phyloP scores from a whole-genome alignment of 1,140 invertebrate genomes.

The Saxidomus purpurata region DNA sequence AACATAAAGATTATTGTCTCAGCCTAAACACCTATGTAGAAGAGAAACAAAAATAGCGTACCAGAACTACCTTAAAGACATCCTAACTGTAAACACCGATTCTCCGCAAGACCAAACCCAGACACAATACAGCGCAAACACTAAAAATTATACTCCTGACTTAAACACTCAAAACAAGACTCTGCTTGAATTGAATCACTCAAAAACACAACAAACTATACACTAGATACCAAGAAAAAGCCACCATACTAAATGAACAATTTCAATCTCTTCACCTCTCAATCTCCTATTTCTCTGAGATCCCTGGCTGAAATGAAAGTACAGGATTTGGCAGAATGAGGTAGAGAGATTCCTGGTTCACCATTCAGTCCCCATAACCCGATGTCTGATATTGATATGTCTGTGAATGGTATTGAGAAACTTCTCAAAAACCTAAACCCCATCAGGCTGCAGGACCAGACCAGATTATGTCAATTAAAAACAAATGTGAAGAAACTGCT shows the following conservation, averaged over 20 bases:
- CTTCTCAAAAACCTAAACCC: constrained; percentile 32
- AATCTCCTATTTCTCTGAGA: not conserved
- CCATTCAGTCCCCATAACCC: not conserved
- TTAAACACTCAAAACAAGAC: too few species aligned
- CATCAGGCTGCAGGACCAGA: constrained; percentile 52
- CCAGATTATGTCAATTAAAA: constrained; percentile 32
- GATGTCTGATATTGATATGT: constrained; percentile 28
- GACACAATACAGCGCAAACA: too few species aligned
- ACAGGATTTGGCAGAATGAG: not conserved
- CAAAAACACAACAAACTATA: not conserved
- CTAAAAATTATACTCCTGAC: too few species aligned
- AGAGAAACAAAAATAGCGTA: too few species aligned
- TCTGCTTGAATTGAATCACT: not conserved
- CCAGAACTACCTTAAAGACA: too few species aligned
- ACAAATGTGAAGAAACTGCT: not conserved
- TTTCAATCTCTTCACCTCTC: not conserved
- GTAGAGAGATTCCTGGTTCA: not conserved
- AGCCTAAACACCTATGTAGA: too few species aligned
- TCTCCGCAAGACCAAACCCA: too few species aligned
- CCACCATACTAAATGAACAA: not conserved
- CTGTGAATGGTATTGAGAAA: constrained; percentile 39
- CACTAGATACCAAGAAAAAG: not conserved
- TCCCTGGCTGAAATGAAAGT: constrained; percentile 38
- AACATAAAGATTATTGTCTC: too few species aligned
- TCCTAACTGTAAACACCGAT: too few species aligned